Base-by-base conservation (phyloP, 2,888 invertebrate genomes). In the Alentia gelatinosa region DNA sequence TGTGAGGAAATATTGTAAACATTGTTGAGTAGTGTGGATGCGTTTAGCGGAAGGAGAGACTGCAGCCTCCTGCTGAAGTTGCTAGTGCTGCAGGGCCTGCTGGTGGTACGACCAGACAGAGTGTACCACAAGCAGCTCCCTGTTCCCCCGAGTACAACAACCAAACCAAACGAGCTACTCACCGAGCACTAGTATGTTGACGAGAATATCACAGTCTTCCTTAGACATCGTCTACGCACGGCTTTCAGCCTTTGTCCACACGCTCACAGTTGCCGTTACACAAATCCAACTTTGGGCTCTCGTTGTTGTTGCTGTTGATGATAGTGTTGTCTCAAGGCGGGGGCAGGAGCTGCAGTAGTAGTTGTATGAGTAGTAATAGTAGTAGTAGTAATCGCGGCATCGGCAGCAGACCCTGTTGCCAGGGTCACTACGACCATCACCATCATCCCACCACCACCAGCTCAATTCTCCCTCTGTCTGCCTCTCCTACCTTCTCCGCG, bases 171-270 rank as follows among this genome's bases (percentile, higher is more conserved):
- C 79, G 35, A 83, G 75, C 39, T 56, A 89, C 91, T 91, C 75
- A 91, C 91, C 88, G 12, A 91, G 68, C 75, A 91, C 40, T 33
- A 91, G 91, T 42, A 91, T 3, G 75, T 91, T 91, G 88, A 91
- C 68, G 35, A 88, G 89, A 42, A 42, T 83, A 79, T 91, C 91
- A 89, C 91, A 91, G 68, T 89, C 89, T 23, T 91, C 91, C 89
- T 91, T 91, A 39, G 91, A 91, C 91, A 91, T 91, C 40, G 42
- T 89, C 40, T 37, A 23, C 37, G 79, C 79, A 39, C 79, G 9
- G 37, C 37, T 79, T 39, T 39, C 56, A 56, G 56, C 23, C 56
- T 42, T 12, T 42, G 15, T 42, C 9, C 56, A 56, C 19, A n/a
- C 56, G n/a, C 56, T 56, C 56, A 56, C 56, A 56, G 19, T 12